These are phyloP conservation scores for Brienomyrus brachyistius DNA, from an alignment of 2,113 vertebrate genomes.

Conservation along the genomic window DNA sequence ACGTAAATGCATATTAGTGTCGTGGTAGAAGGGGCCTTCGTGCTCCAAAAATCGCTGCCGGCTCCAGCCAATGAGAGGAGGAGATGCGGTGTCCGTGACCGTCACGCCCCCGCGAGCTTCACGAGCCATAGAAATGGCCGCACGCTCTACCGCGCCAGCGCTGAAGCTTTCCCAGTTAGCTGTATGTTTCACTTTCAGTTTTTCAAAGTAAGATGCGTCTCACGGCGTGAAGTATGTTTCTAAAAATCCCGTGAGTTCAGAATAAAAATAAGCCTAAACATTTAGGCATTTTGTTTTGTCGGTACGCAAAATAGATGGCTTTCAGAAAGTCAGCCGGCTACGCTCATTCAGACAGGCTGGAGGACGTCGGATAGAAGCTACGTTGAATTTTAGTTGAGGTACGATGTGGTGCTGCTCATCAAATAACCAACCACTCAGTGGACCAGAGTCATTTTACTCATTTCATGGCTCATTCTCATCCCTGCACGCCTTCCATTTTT, in stretches of 20 bases:
- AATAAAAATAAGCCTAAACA: background rate
- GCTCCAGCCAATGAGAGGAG: background rate
- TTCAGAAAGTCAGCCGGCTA: background rate
- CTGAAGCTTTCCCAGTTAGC: background rate
- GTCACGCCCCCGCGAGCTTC: background rate
- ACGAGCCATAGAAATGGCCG: slow-evolving; percentile 3
- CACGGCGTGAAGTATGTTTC: background rate
- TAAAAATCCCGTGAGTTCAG: background rate
- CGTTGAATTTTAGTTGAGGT: background rate
- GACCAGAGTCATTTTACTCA: background rate
- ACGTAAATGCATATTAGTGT: background rate
- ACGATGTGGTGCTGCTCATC: background rate
- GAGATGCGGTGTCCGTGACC: background rate
- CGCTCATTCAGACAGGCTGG: background rate
- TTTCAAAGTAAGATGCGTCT: background rate
- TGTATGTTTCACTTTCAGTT: background rate
- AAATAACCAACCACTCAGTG: background rate
- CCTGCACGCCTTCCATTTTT: background rate
- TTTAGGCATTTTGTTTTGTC: background rate
- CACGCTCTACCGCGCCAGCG: background rate
- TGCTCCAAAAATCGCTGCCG: background rate
- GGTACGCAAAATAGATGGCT: background rate
- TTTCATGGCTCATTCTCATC: background rate
- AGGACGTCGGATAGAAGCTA: background rate
- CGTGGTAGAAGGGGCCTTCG: background rate